phyloP scores from a whole-genome alignment of 2,888 invertebrate genomes.

The Arctia plantaginis region DNA sequence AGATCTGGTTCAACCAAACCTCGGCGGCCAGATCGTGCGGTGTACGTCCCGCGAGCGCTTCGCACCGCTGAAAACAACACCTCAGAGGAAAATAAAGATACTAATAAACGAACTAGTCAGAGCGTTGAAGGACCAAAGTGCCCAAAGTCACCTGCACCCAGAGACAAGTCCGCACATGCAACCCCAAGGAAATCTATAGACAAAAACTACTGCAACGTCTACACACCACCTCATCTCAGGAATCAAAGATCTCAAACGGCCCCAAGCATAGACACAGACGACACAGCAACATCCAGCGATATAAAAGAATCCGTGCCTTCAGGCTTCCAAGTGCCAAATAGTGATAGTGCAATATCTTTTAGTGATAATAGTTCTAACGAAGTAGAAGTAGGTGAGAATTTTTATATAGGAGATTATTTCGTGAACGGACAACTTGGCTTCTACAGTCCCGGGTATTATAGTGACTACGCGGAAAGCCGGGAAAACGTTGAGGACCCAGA shows the following conservation, averaged over 20 bases:
- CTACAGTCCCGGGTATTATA: slow-evolving; percentile 76
- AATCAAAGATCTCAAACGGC: slow-evolving; percentile 75
- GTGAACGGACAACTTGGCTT: slow-evolving; percentile 81
- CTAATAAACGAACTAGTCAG: slow-evolving; percentile 60
- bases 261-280: slow-evolving; percentile 68
- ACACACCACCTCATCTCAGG: slow-evolving; percentile 83
- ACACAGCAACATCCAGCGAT: slow-evolving; percentile 64
- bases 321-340: slow-evolving; percentile 83
- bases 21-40: slow-evolving; percentile 91
- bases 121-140: slow-evolving; percentile 65
- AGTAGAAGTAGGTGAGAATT: slow-evolving; percentile 77
- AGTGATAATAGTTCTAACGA: slow-evolving; percentile 83
- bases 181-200: slow-evolving; percentile 77
- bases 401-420: slow-evolving; percentile 85
- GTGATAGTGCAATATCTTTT: slow-evolving; percentile 83
- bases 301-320: slow-evolving; percentile 76
- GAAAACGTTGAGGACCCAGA: slow-evolving; percentile 58
- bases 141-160: slow-evolving; percentile 74
- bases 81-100: slow-evolving; percentile 60
- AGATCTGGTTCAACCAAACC: slow-evolving; percentile 78
- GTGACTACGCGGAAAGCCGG: slow-evolving; percentile 66
- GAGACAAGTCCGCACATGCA: slow-evolving; percentile 73
- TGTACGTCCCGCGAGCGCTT: slow-evolving; percentile 92
- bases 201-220: slow-evolving; percentile 83
- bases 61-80: slow-evolving; percentile 71